Evolutionary conservation across 1,140 invertebrate species (phyloP).

Genomic region (Drosophila sulfurigaster): DNA sequence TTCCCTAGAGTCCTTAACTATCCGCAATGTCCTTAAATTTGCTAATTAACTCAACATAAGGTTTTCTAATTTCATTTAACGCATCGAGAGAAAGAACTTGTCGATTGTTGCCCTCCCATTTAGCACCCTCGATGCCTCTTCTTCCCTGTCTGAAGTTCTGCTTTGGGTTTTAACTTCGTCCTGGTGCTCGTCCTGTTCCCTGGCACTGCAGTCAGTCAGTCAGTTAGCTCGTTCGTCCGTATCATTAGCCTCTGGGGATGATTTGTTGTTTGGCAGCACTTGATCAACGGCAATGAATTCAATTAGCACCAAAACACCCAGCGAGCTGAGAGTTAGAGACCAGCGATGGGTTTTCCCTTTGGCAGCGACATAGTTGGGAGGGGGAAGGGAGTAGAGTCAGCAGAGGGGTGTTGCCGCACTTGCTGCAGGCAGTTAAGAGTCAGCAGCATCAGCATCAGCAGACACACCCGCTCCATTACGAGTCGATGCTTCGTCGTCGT

Average conservation of each 20-base stretch:
- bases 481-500: constrained; percentile 62
- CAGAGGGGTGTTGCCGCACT: constrained; percentile 49
- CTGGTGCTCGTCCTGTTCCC: not conserved
- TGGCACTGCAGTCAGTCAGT: constrained; percentile 29
- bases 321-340: constrained; percentile 42
- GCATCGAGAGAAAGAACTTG: constrained; percentile 37
- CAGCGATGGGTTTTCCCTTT: not conserved
- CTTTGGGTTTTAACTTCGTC: not conserved
- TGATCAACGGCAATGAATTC: constrained; percentile 84
- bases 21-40: constrained; percentile 63
- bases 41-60: constrained; percentile 81
- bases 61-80: constrained; percentile 84
- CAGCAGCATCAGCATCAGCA: constrained; percentile 19
- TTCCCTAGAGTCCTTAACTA: constrained; percentile 5
- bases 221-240: constrained; percentile 72
- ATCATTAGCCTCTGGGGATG: constrained; percentile 82
- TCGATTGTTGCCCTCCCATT: constrained; percentile 1
- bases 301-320: constrained; percentile 84
- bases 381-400: not conserved
- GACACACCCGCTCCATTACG: constrained; percentile 78
- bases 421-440: constrained; percentile 58
- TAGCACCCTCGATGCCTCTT: constrained; percentile 27
- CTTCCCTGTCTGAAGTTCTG: not conserved
- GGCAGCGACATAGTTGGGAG: too few species aligned
- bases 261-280: constrained; percentile 83